A percentile compares a stretch with the other conserved stretches of the same genome.
Evolutionary conservation across 2,797 vertebrate species (phyloP).

Genomic region (Microhierax caerulescens): DNA sequence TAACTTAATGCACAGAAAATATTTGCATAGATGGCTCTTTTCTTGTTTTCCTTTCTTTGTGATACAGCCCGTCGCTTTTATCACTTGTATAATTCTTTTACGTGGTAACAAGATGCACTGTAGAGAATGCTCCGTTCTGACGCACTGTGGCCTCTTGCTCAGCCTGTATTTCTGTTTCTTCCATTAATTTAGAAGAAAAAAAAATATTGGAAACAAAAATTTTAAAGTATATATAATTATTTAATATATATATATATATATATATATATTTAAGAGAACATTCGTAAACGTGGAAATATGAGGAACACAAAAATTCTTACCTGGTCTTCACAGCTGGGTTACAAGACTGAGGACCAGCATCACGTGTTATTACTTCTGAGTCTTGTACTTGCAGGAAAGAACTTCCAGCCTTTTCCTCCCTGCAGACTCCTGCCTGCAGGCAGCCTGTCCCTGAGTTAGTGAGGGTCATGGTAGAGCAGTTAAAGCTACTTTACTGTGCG

Average conservation of each 20-base stretch:
- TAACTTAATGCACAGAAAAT: background rate
- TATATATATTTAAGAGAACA: background rate
- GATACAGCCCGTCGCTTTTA: accelerated
- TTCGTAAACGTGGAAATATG: background rate
- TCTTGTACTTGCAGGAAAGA: background rate
- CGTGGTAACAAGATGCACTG: background rate
- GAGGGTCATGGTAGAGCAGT: background rate
- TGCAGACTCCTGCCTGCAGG: background rate
- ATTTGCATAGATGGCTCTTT: background rate
- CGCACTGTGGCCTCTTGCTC: accelerated
- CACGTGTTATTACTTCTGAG: background rate
- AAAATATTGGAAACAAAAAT: no score
- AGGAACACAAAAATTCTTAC: background rate
- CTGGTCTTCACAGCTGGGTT: background rate
- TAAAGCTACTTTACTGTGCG: background rate
- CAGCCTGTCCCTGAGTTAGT: background rate
- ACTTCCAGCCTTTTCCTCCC: background rate
- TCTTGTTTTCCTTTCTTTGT: background rate
- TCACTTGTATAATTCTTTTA: background rate
- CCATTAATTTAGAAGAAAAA: background rate
- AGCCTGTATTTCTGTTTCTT: background rate
- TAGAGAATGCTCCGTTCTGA: background rate
- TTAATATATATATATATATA: accelerated
- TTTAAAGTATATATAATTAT: no score
- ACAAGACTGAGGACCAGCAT: background rate